Percentiles rank a stretch among this genome's conserved stretches.
Conservation (phyloP, 30 jellyfish, hydroid and myxozoan species). For the Aurelia sp. region DNA sequence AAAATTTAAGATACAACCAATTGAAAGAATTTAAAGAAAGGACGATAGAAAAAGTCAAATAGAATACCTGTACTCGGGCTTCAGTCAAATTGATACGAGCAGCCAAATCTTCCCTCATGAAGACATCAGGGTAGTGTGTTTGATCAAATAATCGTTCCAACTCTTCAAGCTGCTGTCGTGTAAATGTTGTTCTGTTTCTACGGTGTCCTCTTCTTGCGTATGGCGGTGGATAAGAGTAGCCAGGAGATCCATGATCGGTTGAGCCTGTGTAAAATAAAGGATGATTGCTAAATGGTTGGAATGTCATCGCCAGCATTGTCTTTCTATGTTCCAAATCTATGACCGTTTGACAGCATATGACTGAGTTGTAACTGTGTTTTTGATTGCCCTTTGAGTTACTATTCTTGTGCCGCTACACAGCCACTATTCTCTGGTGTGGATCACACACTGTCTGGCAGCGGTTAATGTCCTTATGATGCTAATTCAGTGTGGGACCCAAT, state of each 20-base stretch:
- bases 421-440: conserved; percentile 44
- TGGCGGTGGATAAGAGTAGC: conserved; percentile 83
- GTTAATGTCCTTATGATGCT: conserved; percentile 42
- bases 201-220: conserved; percentile 95
- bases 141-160: conserved; percentile 79
- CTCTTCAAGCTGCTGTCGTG: conserved; percentile 93
- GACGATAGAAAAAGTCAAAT: neutral
- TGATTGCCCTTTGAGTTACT: neutral
- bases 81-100: conserved; percentile 81
- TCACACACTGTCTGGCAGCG: conserved; percentile 50
- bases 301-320: conserved; percentile 72
- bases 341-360: neutral
- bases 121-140: conserved; percentile 93
- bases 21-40: neutral
- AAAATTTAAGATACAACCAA: neutral
- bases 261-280: conserved; percentile 62
- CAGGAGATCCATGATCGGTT: conserved; percentile 67
- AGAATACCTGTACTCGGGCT: conserved; percentile 89
- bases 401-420: conserved; percentile 22
- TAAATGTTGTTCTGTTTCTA: conserved; percentile 84
- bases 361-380: conserved; percentile 27
- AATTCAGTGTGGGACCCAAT: conserved; percentile 50
- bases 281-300: conserved; percentile 57
- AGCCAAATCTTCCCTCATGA: conserved; percentile 90
- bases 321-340: conserved; percentile 2